These are phyloP conservation scores for Galleria mellonella DNA, from an alignment of 1,140 invertebrate genomes.

Conservation along the genomic window DNA sequence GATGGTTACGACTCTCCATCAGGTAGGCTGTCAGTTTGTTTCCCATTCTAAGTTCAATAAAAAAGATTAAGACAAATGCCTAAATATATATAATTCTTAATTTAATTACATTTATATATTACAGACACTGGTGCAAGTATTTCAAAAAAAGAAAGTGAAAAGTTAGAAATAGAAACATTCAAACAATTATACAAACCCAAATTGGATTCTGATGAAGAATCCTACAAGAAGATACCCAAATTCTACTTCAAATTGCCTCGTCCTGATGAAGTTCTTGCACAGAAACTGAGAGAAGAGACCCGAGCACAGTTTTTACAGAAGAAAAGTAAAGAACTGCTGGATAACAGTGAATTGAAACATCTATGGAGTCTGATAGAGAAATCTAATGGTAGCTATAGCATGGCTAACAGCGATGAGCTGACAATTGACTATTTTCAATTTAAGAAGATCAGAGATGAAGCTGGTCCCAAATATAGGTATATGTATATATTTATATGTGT, in stretches of 20 bases:
- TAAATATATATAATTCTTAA: too few species aligned
- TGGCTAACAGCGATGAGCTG: slow-evolving; percentile 83
- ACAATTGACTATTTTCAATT: slow-evolving; percentile 92
- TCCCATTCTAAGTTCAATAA: too few species aligned
- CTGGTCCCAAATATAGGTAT: slow-evolving; percentile 82
- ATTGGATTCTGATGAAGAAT: slow-evolving; percentile 43
- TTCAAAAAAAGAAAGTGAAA: slow-evolving; percentile 57
- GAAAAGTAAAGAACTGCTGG: slow-evolving; percentile 86
- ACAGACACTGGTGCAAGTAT: slow-evolving; percentile 42
- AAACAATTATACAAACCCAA: slow-evolving; percentile 56
- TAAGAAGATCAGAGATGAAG: slow-evolving; percentile 81
- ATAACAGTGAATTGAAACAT: slow-evolving; percentile 91
- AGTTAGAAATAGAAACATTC: slow-evolving; percentile 56
- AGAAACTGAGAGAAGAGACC: slow-evolving; percentile 91
- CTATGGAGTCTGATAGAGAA: slow-evolving; percentile 89
- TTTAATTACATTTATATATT: slow-evolving; percentile 9
- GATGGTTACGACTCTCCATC: too few species aligned
- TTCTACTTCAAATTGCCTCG: slow-evolving; percentile 88
- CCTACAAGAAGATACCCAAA: slow-evolving; percentile 79
- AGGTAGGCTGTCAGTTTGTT: too few species aligned
- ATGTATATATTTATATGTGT: slow-evolving; percentile 5
- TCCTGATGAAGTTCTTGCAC: slow-evolving; percentile 83
- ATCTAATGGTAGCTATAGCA: slow-evolving; percentile 79
- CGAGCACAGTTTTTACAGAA: slow-evolving; percentile 89
- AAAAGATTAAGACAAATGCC: too few species aligned